Evolutionary conservation across 2,797 vertebrate genomes (phyloP), one percentile per base, ranked within the genome.

Genomic region (Telmatherina bonti): DNA sequence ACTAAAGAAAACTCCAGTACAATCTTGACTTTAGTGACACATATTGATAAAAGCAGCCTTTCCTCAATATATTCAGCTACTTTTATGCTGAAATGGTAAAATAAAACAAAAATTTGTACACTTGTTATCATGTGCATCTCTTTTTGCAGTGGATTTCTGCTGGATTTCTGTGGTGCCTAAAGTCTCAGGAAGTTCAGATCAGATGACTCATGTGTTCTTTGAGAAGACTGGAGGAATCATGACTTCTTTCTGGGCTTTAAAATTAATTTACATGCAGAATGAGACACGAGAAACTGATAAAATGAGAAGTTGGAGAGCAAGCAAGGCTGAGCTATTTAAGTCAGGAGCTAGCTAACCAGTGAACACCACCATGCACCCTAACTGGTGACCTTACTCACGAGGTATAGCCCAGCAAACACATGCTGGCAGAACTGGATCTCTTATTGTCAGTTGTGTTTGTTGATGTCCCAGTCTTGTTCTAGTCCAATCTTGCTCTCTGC

Each of bases 21-120:
- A 53, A 67, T 55, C 74, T 52, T 60, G 56, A 84, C 26, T 77
- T 16, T 24, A 60, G 45, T 43, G 61, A 72, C 38, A 63, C 0
- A 41, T 62, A 85, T 47, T 72, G 76, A 78, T 83, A 60, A 79
- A 75, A 61, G 7, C 64, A 75, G 47, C 70, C 60, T 80, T 74
- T 79, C 31, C 0, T 55, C n/a, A 24, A 24, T 24, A 33, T 70
- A 45, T 43, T 52, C 49, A 52, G 12, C 11, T 53, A 16, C n/a
- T 45, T 45, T 45, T 7, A 20, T 20, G 41, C 41, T 45, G 18
- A 27, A 52, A 5, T 27, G 49, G 10, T 49, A 49, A 49, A 49
- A 12, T 12, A 22, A 49, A 49, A 45, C 3, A 2, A 20, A 24
- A 4, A 5, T 24, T 51, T 51, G 24, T 11, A n/a, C n/a, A n/a